A percentile compares a stretch with the other conserved stretches of the same genome.
phyloP scores from a whole-genome alignment of 2,113 vertebrate species.

The Lipotes vexillifer region DNA sequence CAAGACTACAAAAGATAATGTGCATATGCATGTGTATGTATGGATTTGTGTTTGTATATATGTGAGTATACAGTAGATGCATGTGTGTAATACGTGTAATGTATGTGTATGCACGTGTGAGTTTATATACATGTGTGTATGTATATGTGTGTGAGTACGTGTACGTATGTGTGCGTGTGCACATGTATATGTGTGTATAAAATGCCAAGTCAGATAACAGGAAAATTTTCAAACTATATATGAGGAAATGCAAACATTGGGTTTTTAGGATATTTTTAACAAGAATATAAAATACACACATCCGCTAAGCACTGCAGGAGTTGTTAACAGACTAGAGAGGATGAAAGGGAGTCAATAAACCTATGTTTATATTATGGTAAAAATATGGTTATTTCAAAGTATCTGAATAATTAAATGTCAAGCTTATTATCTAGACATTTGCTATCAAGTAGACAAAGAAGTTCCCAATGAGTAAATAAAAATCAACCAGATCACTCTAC shows the following conservation, averaged over 20 bases:
- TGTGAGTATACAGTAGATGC: not conserved
- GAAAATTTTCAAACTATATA: slow-evolving; percentile 14
- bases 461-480: not conserved
- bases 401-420: not conserved
- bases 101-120: not conserved
- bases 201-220: not conserved
- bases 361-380: not conserved
- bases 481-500: not conserved
- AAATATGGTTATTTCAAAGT: not conserved
- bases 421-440: not conserved
- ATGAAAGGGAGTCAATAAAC: not conserved
- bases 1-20: not conserved
- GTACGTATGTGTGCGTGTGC: not conserved
- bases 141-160: not conserved
- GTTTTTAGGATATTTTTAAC: slow-evolving; percentile 29
- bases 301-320: not conserved
- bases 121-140: not conserved
- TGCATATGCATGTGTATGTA: not conserved
- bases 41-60: not conserved
- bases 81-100: not conserved
- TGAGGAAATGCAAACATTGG: not conserved
- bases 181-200: not conserved
- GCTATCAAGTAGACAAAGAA: not conserved
- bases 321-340: not conserved
- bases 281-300: slow-evolving; percentile 10